Base-by-base conservation (phyloP, 2,797 vertebrate genomes). In the Sebastolobus alascanus region DNA sequence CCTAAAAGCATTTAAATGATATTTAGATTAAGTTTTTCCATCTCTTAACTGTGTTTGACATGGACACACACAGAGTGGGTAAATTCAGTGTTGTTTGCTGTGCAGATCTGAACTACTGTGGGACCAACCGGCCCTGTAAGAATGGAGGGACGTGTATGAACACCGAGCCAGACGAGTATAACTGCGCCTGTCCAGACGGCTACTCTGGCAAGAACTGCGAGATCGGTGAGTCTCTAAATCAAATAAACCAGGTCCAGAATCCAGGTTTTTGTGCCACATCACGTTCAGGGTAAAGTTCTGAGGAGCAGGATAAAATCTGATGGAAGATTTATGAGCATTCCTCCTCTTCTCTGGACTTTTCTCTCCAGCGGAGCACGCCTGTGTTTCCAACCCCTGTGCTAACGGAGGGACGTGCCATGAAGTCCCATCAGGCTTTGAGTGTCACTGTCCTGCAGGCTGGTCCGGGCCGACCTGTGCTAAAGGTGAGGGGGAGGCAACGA, bases 31-130 rank as follows among this genome's bases (percentile, higher is more conserved):
- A 10, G 14, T 18, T 18, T 59, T 31, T n/a, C 18, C 18, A 10
- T 58, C n/a, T 61, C 14, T 13, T 29, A 14, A 3, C 3, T 4
- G 20, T 29, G 50, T 59, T 43, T 74, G 2, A 16, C 31, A 9
- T 16, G 2, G 14, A 46, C 3, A 11, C 38, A 37, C 18, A 29
- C 68, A 25, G 12, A 8, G 35, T 37, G 35, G 35, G 7, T 46
- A 12, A 38, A 4, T 33, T 61, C 27, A 3, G 20, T 56, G 8
- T 2, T 84, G 0, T 73, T 66, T 56, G 18, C 22, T 59, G 8
- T 75, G 43, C 92, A 99, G 98, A 99, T 93, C 95, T 99, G 84
- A 99, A 99, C 89, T 99, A 99, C 94, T 99, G 98, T n/a, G 98
- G 98, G 22, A 98, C 95, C 68, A 98, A 99, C 91, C 96, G 94